phyloP scores from a whole-genome alignment of 2,113 vertebrate genomes.

The Falco punctatus region DNA sequence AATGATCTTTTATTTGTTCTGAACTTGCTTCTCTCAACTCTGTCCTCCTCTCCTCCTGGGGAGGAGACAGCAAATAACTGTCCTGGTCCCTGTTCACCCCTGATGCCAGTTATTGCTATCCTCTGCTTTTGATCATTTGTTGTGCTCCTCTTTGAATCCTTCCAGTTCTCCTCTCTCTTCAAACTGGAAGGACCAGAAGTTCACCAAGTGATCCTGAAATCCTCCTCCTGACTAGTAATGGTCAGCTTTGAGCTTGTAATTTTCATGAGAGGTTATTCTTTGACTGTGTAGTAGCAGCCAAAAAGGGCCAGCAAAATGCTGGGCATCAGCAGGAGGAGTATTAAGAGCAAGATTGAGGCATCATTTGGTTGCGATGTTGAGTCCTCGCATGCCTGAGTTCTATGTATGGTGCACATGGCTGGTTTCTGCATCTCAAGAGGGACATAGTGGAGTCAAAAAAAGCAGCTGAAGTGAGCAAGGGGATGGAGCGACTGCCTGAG shows the following conservation, averaged over 20 bases:
- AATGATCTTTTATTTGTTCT: background rate
- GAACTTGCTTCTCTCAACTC: background rate
- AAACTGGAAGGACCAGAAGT: background rate
- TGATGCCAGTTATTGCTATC: background rate
- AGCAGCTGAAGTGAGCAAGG: background rate
- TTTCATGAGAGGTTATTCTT: background rate
- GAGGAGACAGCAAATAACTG: background rate
- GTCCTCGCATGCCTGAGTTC: background rate
- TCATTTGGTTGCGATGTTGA: rapidly evolving
- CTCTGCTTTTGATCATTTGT: background rate
- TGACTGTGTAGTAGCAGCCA: background rate
- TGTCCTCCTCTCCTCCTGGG: background rate
- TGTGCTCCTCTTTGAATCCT: background rate
- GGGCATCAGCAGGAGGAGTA: background rate
- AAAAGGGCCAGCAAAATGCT: background rate
- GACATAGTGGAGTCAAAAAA: background rate
- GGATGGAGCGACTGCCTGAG: background rate
- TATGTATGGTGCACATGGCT: rapidly evolving
- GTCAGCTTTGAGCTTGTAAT: background rate
- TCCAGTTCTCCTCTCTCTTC: background rate
- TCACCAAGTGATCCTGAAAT: background rate
- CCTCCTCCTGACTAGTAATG: background rate
- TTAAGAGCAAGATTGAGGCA: rapidly evolving
- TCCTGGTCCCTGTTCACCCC: background rate
- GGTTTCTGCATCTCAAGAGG: background rate